Evolutionary conservation across 2,888 invertebrate species (phyloP).

Genomic region (Euzetes globulus): DNA sequence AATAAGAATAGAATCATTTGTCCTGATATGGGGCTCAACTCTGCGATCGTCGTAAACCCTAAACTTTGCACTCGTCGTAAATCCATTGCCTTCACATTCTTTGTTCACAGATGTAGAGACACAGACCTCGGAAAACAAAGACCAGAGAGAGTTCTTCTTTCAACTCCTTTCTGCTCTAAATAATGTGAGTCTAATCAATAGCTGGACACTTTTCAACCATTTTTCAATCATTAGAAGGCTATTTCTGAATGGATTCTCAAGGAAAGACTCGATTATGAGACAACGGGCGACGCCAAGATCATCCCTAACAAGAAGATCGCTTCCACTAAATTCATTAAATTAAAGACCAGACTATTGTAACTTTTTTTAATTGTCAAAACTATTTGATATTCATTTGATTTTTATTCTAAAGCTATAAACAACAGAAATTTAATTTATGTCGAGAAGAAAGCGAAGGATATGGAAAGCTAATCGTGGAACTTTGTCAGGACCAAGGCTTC

Average conservation of each 20-base stretch:
- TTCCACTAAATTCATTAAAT: constrained; percentile 91
- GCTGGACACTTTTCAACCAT: too few species aligned
- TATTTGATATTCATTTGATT: neutral
- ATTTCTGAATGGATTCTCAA: constrained; percentile 72
- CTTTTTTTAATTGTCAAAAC: constrained; percentile 49
- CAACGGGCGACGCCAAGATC: constrained; percentile 80
- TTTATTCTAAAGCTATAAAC: constrained; percentile 76
- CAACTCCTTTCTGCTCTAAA: constrained; percentile 45
- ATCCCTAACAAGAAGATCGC: constrained; percentile 73
- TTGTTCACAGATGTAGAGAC: constrained; percentile 61
- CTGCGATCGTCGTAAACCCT: neutral
- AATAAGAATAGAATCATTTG: constrained; percentile 17
- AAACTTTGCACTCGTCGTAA: neutral
- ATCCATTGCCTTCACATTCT: constrained; percentile 25
- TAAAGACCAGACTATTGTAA: constrained; percentile 95
- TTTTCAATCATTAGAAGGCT: constrained; percentile 42
- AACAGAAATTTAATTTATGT: constrained; percentile 95
- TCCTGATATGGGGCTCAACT: constrained; percentile 28
- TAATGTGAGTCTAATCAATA: constrained; percentile 38
- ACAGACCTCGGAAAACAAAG: constrained; percentile 58
- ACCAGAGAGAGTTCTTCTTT: constrained; percentile 61
- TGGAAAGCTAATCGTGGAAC: constrained; percentile 86
- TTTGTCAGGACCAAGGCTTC: constrained; percentile 63
- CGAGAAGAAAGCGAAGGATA: constrained; percentile 99
- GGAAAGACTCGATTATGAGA: constrained; percentile 86